Conservation (phyloP, 2,888 invertebrate genomes). For the Galerucella calmariensis region DNA sequence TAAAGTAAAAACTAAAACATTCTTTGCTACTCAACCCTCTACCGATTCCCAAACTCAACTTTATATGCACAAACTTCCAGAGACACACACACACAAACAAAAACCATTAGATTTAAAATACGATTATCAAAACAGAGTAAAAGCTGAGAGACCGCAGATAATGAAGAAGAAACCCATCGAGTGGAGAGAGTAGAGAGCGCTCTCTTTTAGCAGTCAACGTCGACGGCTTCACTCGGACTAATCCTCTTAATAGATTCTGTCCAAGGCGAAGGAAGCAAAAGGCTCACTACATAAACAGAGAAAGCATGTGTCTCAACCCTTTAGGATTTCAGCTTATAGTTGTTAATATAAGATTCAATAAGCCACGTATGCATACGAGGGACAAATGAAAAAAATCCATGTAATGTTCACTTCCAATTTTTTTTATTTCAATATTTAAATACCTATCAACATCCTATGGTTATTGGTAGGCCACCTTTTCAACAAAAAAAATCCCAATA, state of each 20-base stretch:
- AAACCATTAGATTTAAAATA: conserved; percentile 38
- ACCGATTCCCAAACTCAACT: conserved; percentile 18
- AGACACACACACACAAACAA: conserved; percentile 28
- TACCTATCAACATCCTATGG: too few relatives aligned
- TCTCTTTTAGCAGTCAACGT: conserved; percentile 42
- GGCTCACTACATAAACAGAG: conserved; percentile 30
- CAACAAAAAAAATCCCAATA: too few relatives aligned
- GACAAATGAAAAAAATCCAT: neutral
- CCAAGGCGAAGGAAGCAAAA: conserved; percentile 57
- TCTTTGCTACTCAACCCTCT: neutral
- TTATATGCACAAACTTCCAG: conserved; percentile 18
- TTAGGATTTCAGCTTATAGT: conserved; percentile 65
- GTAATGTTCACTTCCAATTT: neutral
- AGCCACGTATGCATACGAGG: conserved; percentile 53
- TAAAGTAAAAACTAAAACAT: neutral
- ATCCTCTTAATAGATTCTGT: conserved; percentile 68
- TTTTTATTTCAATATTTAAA: too few relatives aligned
- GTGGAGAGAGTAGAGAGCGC: conserved; percentile 39
- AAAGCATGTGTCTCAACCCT: conserved; percentile 61
- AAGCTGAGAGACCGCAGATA: conserved; percentile 60
- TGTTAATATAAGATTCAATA: conserved; percentile 65
- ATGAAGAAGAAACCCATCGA: conserved; percentile 61
- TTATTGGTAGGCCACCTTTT: too few relatives aligned
- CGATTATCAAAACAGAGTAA: conserved; percentile 52
- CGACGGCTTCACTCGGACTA: conserved; percentile 65